These are phyloP conservation scores for Cosmia pyralina DNA, from an alignment of 2,888 invertebrate genomes.

Conservation along the genomic window DNA sequence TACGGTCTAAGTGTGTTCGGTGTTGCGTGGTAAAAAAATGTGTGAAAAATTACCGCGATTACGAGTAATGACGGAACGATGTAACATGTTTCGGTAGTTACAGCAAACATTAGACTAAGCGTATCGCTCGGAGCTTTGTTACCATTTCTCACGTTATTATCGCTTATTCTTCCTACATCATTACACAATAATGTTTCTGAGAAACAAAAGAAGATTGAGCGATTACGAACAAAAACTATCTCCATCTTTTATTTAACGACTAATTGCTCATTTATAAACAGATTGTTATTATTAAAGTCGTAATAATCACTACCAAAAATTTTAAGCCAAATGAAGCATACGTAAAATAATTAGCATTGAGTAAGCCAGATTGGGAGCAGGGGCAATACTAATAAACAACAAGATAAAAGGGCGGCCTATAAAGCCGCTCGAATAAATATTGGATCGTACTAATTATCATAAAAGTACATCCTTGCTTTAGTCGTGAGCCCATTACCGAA, in stretches of 20 bases:
- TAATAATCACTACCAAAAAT: slow-evolving; percentile 66
- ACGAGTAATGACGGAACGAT: slow-evolving; percentile 82
- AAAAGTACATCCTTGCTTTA: slow-evolving; percentile 83
- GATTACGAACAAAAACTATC: slow-evolving; percentile 32
- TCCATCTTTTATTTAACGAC: slow-evolving; percentile 26
- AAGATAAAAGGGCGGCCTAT: slow-evolving; percentile 84
- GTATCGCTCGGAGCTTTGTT: slow-evolving; percentile 73
- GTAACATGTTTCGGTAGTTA: slow-evolving; percentile 78
- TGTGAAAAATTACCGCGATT: slow-evolving; percentile 86
- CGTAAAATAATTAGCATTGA: slow-evolving; percentile 76
- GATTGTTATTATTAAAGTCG: slow-evolving; percentile 47
- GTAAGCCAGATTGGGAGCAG: slow-evolving; percentile 77
- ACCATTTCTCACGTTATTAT: slow-evolving; percentile 70
- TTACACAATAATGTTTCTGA: slow-evolving; percentile 58
- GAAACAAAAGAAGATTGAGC: slow-evolving; percentile 50
- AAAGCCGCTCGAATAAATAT: slow-evolving; percentile 85
- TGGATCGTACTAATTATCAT: slow-evolving; percentile 87
- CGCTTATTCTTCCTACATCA: slow-evolving; percentile 64
- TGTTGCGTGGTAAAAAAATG: slow-evolving; percentile 84
- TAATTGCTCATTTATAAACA: slow-evolving; percentile 52
- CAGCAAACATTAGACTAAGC: slow-evolving; percentile 73
- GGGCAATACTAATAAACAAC: slow-evolving; percentile 84
- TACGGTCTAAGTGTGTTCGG: slow-evolving; percentile 79
- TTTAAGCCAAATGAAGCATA: slow-evolving; percentile 72
- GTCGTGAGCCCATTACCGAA: slow-evolving; percentile 85